Percentiles rank a stretch among this genome's conserved stretches.
phyloP scores from a whole-genome alignment of 2,797 vertebrate species.

The Glossophaga mutica region DNA sequence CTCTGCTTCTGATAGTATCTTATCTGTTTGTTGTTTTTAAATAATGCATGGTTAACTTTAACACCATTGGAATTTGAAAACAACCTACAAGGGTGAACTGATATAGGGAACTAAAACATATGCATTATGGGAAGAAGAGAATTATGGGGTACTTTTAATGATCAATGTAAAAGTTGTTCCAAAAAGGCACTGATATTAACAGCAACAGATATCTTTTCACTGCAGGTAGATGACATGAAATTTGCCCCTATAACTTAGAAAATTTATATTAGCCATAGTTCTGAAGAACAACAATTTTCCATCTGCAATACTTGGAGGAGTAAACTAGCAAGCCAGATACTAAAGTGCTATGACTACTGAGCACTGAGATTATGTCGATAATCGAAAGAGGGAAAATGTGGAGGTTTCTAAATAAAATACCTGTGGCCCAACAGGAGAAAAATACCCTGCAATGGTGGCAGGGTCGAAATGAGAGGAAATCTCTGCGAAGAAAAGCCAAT shows the following conservation, averaged over 20 bases:
- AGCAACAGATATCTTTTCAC: neutral
- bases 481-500: neutral
- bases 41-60: slow-evolving; percentile 30
- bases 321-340: neutral
- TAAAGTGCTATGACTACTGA: neutral
- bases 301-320: neutral
- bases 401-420: neutral
- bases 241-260: neutral
- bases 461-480: neutral
- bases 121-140: neutral
- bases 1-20: neutral
- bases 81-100: neutral
- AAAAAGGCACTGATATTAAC: neutral
- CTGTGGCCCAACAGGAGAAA: neutral
- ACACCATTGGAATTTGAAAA: neutral
- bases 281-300: neutral
- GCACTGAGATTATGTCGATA: neutral
- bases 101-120: slow-evolving; percentile 6
- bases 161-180: neutral
- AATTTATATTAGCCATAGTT: neutral
- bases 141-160: neutral
- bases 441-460: neutral
- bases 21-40: neutral
- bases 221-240: neutral
- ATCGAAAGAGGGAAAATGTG: neutral